Percentiles rank a stretch among this genome's conserved stretches.
These are phyloP conservation scores for Podocnemis expansa DNA, from an alignment of 2,113 vertebrate species.

Conservation along the genomic window DNA sequence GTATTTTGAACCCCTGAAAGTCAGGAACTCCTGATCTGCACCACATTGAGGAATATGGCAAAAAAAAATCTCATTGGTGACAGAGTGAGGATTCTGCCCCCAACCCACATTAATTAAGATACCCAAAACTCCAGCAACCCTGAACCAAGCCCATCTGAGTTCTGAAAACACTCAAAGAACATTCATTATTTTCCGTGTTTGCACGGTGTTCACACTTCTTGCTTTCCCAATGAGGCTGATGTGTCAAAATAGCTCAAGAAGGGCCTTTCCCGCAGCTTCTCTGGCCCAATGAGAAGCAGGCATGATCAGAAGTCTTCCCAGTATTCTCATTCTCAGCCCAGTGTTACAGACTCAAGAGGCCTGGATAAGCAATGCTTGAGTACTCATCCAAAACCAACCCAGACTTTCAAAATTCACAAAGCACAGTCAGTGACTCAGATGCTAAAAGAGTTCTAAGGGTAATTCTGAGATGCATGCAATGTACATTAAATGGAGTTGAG, in stretches of 20 bases:
- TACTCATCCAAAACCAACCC: background rate
- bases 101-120: background rate
- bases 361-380: background rate
- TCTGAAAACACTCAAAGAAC: background rate
- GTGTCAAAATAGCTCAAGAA: background rate
- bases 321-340: background rate
- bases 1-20: background rate
- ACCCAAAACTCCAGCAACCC: accelerated
- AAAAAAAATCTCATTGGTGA: background rate
- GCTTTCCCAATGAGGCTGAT: background rate
- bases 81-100: accelerated
- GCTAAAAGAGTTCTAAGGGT: background rate
- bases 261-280: background rate
- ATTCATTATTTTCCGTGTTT: accelerated
- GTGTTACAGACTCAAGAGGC: background rate
- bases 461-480: background rate
- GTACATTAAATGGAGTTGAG: background rate
- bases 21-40: background rate
- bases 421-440: background rate
- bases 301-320: background rate
- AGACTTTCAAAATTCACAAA: background rate
- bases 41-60: accelerated
- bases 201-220: background rate
- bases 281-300: background rate
- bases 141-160: accelerated